Conservation (phyloP, 2,113 vertebrate species). For the Menura novaehollandiae region DNA sequence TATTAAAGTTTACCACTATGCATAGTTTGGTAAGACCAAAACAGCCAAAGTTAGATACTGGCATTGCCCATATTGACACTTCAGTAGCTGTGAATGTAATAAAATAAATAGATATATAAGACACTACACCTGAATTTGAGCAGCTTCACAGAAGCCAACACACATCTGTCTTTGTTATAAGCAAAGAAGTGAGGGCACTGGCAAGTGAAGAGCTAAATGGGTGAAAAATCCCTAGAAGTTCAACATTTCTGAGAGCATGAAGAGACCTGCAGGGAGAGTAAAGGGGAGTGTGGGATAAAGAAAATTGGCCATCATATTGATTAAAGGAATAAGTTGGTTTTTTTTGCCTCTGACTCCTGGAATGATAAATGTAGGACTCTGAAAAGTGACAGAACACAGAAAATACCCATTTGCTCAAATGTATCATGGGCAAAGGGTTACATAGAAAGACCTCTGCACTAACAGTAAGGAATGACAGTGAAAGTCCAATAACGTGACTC, state of each 20-base stretch:
- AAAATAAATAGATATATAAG: background rate
- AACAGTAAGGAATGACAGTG: background rate
- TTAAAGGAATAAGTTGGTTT: background rate
- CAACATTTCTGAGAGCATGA: background rate
- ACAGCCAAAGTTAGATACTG: background rate
- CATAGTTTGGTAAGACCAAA: background rate
- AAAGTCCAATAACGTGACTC: background rate
- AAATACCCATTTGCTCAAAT: background rate
- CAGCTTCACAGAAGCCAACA: background rate
- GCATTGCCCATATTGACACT: background rate
- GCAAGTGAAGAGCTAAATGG: background rate
- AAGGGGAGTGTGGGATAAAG: background rate
- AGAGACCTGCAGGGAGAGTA: background rate
- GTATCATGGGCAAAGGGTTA: background rate
- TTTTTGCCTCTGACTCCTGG: background rate
- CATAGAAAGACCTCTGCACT: background rate
- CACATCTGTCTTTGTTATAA: background rate
- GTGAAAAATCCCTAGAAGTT: background rate
- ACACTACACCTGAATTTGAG: background rate
- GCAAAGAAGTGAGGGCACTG: background rate
- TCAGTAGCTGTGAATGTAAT: background rate
- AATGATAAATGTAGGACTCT: background rate
- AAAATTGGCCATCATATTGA: background rate
- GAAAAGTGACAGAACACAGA: background rate
- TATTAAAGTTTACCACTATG: background rate